Evolutionary conservation across 2,888 invertebrate species (phyloP).

Genomic region (Branchellion lobata): DNA sequence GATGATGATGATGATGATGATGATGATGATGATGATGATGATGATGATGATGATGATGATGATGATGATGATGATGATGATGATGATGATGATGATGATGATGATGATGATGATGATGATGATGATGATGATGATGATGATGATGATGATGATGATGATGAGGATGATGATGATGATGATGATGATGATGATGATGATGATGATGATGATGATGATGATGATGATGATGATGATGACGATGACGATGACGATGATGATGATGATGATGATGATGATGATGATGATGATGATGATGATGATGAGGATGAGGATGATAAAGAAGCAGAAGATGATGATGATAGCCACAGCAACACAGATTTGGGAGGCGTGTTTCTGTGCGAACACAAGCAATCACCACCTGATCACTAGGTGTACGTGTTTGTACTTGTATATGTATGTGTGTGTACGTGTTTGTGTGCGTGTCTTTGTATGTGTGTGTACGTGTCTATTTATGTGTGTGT

Average conservation of each 20-base stretch:
- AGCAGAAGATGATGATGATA: neutral
- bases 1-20: slow-evolving; percentile 22
- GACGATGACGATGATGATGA: slow-evolving; percentile 17
- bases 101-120: slow-evolving; percentile 24
- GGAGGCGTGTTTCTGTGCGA: too few species aligned
- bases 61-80: slow-evolving; percentile 18
- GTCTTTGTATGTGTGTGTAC: too few species aligned
- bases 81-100: slow-evolving; percentile 20
- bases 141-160: slow-evolving; percentile 17
- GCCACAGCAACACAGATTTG: neutral
- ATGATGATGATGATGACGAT: slow-evolving; percentile 18
- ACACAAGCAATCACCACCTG: too few species aligned
- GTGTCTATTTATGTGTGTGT: too few species aligned
- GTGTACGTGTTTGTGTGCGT: too few species aligned
- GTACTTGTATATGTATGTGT: too few species aligned
- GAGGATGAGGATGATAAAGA: slow-evolving; percentile 11
- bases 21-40: slow-evolving; percentile 27
- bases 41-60: slow-evolving; percentile 26
- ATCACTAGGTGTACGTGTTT: too few species aligned
- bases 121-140: slow-evolving; percentile 23
- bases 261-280: slow-evolving; percentile 29
- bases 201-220: slow-evolving; percentile 23
- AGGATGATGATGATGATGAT: slow-evolving; percentile 5
- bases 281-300: slow-evolving; percentile 17
- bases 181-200: slow-evolving; percentile 31